Evolutionary conservation across 2,888 invertebrate species (phyloP), one percentile per base, ranked within the genome.

Genomic region (Panorpa germanica): DNA sequence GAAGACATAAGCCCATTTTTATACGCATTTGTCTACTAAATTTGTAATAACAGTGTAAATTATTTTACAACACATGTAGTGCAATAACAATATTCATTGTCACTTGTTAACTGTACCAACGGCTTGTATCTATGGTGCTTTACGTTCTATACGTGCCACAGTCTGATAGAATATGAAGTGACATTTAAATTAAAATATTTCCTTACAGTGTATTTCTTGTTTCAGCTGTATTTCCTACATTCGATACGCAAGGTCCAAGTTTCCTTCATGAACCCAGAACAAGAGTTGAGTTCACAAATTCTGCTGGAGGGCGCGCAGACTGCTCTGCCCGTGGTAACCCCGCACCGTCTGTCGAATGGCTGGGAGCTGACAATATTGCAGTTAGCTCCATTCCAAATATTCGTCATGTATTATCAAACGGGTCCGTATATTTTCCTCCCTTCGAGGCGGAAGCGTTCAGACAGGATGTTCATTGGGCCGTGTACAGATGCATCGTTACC

Each of bases 391-490:
- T 65, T 38, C 57, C 59, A 13, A 51, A 51, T 48, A 55, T 60
- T 37, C 55, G 63, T 19, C 59, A 61, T 41, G 57, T 61, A 34
- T 50, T 59, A 31, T 56, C 56, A 16, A 63, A 64, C 47, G 61
- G 62, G 19, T 59, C 63, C 15, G 48, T 65, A 26, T 54, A 61
- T 41, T 64, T 65, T 43, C 61, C 61, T 8, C 56, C 59, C 32
- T 64, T 65, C 45, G 56, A 60, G 32, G 60, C 61, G 7, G 61
- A 62, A 38, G 57, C 59, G 33, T 64, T 63, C 44, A 54, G 64
- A 28, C 64, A 63, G 45, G 64, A 64, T 43, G 61, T 64, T 17
- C 64, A 64, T 40, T 61, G 62, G 56, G 55, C 62, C 21, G 51
- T 57, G 20, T 64, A 64, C 46, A 57, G 57, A 35, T 65, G 64